phyloP scores from a whole-genome alignment of 2,113 vertebrate genomes.

The Archilochus colubris region DNA sequence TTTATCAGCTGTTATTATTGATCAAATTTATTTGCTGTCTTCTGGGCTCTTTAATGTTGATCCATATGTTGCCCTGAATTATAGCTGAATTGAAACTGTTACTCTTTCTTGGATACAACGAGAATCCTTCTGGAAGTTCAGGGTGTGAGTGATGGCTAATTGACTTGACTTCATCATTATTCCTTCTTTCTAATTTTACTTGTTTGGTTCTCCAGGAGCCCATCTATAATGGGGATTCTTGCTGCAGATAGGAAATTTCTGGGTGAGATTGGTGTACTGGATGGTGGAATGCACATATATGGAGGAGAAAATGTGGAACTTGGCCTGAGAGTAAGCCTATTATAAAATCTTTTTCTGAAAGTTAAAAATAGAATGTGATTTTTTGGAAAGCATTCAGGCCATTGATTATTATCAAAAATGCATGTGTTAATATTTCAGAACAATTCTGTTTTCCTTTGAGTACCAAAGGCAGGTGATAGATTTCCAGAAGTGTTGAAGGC shows the following conservation, averaged over 20 bases:
- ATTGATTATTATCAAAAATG: not conserved
- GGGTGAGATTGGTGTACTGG: slow-evolving; percentile 79
- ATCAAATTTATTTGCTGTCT: not conserved
- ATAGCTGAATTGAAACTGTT: not conserved
- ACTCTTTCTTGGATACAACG: not conserved
- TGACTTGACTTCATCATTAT: not conserved
- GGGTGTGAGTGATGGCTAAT: not conserved
- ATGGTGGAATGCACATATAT: slow-evolving; percentile 81
- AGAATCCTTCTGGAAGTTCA: not conserved
- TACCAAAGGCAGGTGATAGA: not conserved
- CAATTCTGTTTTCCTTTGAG: not conserved
- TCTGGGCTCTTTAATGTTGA: not conserved
- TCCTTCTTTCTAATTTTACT: not conserved
- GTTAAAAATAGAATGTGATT: not conserved
- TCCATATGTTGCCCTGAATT: not conserved
- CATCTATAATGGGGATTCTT: slow-evolving; percentile 80
- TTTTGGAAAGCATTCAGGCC: not conserved
- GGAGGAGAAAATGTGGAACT: slow-evolving; percentile 84
- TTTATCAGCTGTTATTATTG: not conserved
- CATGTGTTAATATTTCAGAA: not conserved
- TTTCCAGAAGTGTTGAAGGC: not conserved
- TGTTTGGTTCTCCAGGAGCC: slow-evolving; percentile 67
- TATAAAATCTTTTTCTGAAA: not conserved
- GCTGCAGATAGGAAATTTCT: slow-evolving; percentile 80
- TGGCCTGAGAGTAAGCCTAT: slow-evolving; percentile 75